phyloP scores from a whole-genome alignment of 2,888 invertebrate genomes.

The Pandemis cinnamomeana region DNA sequence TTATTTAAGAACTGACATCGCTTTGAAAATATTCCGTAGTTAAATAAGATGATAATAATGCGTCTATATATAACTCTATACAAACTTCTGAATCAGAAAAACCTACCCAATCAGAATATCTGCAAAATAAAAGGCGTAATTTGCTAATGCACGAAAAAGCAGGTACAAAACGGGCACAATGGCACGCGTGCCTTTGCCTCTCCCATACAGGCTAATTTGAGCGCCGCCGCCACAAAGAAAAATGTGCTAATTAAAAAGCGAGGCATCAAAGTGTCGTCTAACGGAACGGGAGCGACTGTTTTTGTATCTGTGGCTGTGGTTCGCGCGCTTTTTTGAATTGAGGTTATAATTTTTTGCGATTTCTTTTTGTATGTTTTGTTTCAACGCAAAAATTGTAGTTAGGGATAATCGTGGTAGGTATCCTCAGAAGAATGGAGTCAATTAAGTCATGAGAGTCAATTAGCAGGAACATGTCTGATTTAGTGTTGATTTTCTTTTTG shows the following conservation, averaged over 20 bases:
- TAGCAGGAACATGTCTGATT: no score
- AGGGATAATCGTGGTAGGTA: not conserved
- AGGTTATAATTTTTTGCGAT: slow-evolving; percentile 29
- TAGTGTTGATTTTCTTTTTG: no score
- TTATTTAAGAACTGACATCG: no score
- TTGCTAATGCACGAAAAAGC: slow-evolving; percentile 42
- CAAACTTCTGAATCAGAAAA: not conserved
- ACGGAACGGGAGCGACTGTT: slow-evolving; percentile 51
- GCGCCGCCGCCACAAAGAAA: slow-evolving; percentile 74
- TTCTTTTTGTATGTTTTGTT: not conserved
- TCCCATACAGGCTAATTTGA: slow-evolving; percentile 79
- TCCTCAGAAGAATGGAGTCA: no score
- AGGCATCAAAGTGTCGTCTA: slow-evolving; percentile 77
- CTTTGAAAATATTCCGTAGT: no score
- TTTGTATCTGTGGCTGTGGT: slow-evolving; percentile 40
- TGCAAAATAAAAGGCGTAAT: slow-evolving; percentile 34
- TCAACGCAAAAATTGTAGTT: not conserved
- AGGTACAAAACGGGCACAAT: slow-evolving; percentile 39
- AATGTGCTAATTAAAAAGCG: slow-evolving; percentile 83
- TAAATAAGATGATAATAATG: no score
- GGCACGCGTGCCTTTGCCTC: slow-evolving; percentile 42
- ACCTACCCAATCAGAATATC: slow-evolving; percentile 1
- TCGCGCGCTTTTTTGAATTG: slow-evolving; percentile 40
- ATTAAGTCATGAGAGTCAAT: not conserved
- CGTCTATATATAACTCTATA: not conserved